Evolutionary conservation across 2,888 invertebrate species (phyloP).

Genomic region (Cryptocephalus primarius): DNA sequence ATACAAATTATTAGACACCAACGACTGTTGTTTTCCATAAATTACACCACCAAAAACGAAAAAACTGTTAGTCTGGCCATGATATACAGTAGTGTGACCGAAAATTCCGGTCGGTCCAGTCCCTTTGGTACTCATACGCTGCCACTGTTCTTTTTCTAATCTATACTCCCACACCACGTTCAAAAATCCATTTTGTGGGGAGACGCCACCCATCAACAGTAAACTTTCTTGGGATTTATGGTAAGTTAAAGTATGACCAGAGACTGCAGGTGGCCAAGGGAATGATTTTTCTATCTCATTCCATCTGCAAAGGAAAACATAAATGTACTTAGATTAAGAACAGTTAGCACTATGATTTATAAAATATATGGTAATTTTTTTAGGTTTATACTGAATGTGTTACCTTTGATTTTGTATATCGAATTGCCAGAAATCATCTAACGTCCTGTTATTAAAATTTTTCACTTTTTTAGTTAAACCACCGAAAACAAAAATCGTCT

Average conservation of each 20-base stretch:
- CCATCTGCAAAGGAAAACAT: slow-evolving; percentile 44
- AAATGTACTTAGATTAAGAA: not conserved
- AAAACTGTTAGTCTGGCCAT: slow-evolving; percentile 66
- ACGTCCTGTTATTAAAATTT: slow-evolving; percentile 38
- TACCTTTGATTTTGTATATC: slow-evolving; percentile 62
- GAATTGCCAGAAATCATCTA: slow-evolving; percentile 89
- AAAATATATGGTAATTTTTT: not conserved
- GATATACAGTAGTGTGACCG: slow-evolving; percentile 84
- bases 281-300: slow-evolving; percentile 48
- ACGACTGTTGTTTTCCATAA: slow-evolving; percentile 48
- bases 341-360: not conserved
- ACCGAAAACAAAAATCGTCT: slow-evolving; percentile 81
- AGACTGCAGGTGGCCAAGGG: slow-evolving; percentile 61
- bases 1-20: slow-evolving; percentile 66
- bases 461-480: slow-evolving; percentile 52
- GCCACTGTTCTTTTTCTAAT: slow-evolving; percentile 64
- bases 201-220: slow-evolving; percentile 80
- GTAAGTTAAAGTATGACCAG: slow-evolving; percentile 82
- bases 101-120: slow-evolving; percentile 71
- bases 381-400: not conserved
- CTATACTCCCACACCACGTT: slow-evolving; percentile 72
- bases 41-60: slow-evolving; percentile 85
- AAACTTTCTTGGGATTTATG: slow-evolving; percentile 65
- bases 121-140: slow-evolving; percentile 56
- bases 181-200: slow-evolving; percentile 61